Conservation (phyloP, 1,140 invertebrate genomes). For the Musca vetustissima region DNA sequence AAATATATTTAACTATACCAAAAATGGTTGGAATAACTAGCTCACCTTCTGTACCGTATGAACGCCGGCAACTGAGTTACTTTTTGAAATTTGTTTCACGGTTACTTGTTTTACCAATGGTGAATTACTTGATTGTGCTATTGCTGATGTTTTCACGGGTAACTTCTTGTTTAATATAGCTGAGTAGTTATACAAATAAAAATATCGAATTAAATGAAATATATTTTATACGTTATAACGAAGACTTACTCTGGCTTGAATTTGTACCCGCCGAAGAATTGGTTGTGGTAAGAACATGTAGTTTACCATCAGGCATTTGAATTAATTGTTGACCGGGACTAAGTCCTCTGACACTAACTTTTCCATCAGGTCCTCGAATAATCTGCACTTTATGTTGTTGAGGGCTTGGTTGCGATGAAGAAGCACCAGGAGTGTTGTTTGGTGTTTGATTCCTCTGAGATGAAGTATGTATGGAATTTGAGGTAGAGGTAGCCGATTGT, state of each 20-base stretch:
- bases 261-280: background rate
- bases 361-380: conserved; percentile 84
- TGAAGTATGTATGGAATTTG: conserved; percentile 21
- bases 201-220: background rate
- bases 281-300: conserved; percentile 77
- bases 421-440: background rate
- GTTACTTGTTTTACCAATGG: conserved; percentile 47
- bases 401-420: conserved; percentile 55
- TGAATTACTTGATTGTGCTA: conserved; percentile 6
- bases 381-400: conserved; percentile 87
- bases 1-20: background rate
- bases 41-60: conserved; percentile 23
- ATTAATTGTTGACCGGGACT: conserved; percentile 92
- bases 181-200: conserved; percentile 24
- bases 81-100: conserved; percentile 39
- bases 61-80: background rate
- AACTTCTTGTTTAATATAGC: conserved; percentile 36
- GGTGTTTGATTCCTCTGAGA: conserved; percentile 22
- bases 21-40: background rate
- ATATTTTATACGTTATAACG: background rate
- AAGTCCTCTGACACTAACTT: conserved; percentile 87
- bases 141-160: conserved; percentile 36
- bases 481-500: conserved; percentile 28
- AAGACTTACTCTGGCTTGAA: background rate
- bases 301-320: conserved; percentile 89